Percentiles rank a stretch among this genome's conserved stretches.
Conservation (phyloP, 2,113 vertebrate species). For the Microcebus lehilahytsara region DNA sequence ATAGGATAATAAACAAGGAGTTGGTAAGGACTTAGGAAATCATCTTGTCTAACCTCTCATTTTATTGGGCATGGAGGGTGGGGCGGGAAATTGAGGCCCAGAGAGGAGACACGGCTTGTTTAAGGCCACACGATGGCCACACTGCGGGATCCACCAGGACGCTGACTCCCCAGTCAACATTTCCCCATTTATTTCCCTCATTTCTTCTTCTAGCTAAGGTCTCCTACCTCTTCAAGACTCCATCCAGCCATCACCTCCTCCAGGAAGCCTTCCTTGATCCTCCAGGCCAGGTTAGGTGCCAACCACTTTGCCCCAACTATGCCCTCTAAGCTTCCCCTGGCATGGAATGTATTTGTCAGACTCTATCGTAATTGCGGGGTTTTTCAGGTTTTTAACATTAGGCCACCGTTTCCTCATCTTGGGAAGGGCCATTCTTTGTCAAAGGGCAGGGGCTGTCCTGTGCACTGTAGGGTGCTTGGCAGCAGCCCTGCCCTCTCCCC, state of each 20-base stretch:
- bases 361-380: neutral
- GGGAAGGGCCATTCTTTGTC: neutral
- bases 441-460: neutral
- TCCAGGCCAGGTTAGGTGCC: neutral
- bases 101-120: rapidly evolving
- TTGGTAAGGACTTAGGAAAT: neutral
- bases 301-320: neutral
- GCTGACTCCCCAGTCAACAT: neutral
- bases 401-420: neutral
- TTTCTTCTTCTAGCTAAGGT: neutral
- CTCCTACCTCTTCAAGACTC: neutral
- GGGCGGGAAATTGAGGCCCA: neutral
- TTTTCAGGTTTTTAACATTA: neutral
- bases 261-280: neutral
- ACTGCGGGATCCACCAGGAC: neutral
- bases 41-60: neutral
- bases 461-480: neutral
- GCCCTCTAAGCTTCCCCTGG: neutral
- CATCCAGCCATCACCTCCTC: neutral
- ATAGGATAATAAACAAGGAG: neutral
- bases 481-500: neutral
- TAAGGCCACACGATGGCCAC: neutral
- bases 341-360: neutral
- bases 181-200: neutral
- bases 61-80: neutral